Evolutionary conservation across 2,888 invertebrate genomes (phyloP).

Genomic region (Aspidapion aeneum): DNA sequence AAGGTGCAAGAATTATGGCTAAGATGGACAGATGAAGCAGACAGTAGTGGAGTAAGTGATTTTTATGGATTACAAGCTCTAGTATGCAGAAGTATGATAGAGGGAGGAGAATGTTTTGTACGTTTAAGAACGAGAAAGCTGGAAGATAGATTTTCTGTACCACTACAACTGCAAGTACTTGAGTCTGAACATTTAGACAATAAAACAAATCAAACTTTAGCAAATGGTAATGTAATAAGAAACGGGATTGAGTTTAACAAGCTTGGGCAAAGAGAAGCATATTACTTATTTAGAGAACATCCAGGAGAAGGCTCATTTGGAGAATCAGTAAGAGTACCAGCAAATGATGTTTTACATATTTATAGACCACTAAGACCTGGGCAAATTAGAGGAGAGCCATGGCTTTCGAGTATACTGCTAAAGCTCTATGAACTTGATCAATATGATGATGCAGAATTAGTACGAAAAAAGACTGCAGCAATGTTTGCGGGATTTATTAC

Average conservation of each 20-base stretch:
- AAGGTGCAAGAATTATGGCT: conserved; percentile 14
- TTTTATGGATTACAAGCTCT: conserved; percentile 14
- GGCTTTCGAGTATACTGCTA: conserved; percentile 11
- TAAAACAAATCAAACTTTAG: conserved; percentile 10
- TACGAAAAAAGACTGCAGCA: conserved; percentile 14
- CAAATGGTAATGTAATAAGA: conserved; percentile 12
- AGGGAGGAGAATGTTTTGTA: conserved; percentile 14
- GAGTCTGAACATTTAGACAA: conserved; percentile 12
- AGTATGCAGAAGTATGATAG: conserved; percentile 14
- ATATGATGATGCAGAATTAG: conserved; percentile 14
- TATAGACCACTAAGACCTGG: conserved; percentile 15
- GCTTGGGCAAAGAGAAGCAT: conserved; percentile 15
- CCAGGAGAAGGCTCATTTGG: conserved; percentile 11
- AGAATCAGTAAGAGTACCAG: conserved; percentile 15
- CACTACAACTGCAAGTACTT: conserved; percentile 13
- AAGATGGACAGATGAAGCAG: conserved; percentile 15
- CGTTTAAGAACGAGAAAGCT: conserved; percentile 9
- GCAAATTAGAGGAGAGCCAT: conserved; percentile 12
- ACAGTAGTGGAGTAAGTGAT: conserved; percentile 13
- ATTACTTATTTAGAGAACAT: conserved; percentile 12
- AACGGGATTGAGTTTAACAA: conserved; percentile 12
- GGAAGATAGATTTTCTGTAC: conserved; percentile 14
- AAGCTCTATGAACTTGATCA: conserved; percentile 15
- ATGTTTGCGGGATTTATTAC: conserved; percentile 14
- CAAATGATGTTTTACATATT: conserved; percentile 14